These are phyloP conservation scores for Chiloscyllium punctatum DNA, from an alignment of 2,797 vertebrate species.

Conservation along the genomic window DNA sequence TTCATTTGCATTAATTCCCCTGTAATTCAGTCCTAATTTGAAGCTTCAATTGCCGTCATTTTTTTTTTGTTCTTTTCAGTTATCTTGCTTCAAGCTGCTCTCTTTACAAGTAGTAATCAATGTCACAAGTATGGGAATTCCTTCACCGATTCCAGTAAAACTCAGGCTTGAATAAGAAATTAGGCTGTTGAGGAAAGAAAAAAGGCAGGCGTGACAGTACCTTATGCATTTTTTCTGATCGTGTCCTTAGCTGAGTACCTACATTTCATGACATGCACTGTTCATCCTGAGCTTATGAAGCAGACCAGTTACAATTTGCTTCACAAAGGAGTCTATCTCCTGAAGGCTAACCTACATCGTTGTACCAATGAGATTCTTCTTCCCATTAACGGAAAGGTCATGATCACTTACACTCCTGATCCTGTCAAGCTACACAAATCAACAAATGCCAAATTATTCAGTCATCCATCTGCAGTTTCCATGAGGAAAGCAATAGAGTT, in stretches of 20 bases:
- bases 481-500: neutral
- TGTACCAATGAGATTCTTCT: neutral
- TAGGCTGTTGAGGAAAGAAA: neutral
- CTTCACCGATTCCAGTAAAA: neutral
- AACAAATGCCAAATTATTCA: neutral
- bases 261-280: neutral
- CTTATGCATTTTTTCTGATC: neutral
- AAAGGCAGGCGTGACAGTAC: neutral
- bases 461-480: neutral
- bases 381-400: neutral
- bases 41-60: neutral
- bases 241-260: neutral
- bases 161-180: neutral
- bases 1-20: neutral
- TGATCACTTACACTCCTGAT: neutral
- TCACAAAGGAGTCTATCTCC: neutral
- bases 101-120: neutral
- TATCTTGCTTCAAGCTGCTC: neutral
- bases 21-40: neutral
- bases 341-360: neutral
- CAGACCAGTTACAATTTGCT: neutral
- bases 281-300: neutral
- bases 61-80: neutral
- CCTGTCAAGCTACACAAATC: neutral
- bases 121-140: neutral